phyloP scores from a whole-genome alignment of 2,113 vertebrate species.

The mouse (Mus musculus) region DNA sequence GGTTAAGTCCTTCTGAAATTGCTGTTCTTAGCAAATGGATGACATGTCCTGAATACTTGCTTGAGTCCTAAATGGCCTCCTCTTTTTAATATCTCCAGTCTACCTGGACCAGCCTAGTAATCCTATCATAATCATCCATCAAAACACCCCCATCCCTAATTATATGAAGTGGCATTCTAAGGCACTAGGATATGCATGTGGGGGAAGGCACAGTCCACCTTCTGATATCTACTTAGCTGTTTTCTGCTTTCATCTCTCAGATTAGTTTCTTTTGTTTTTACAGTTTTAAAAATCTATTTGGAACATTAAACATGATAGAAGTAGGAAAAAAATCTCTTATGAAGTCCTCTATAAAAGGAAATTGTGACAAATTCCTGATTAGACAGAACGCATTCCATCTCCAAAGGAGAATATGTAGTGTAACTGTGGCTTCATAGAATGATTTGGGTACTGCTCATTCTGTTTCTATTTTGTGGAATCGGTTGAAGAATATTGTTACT shows the following conservation, averaged over 20 bases:
- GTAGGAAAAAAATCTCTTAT: too few relatives aligned
- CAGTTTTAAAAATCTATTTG: too few relatives aligned
- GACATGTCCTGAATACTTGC: not conserved
- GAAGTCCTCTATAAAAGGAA: too few relatives aligned
- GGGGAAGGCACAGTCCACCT: rapidly evolving
- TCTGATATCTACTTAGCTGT: not conserved
- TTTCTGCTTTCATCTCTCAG: not conserved
- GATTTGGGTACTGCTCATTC: too few relatives aligned
- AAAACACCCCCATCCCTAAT: not conserved
- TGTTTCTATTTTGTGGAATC: too few relatives aligned
- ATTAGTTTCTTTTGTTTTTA: not conserved
- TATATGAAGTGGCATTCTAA: not conserved
- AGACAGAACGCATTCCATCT: too few relatives aligned
- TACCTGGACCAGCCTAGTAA: not conserved
- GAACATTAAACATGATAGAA: too few relatives aligned
- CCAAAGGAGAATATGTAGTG: too few relatives aligned
- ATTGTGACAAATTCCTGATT: too few relatives aligned
- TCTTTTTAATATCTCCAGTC: not conserved
- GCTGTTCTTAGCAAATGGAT: not conserved
- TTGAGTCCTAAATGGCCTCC: too few relatives aligned
- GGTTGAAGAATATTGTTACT: too few relatives aligned
- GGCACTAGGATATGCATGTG: rapidly evolving
- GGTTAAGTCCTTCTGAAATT: not conserved
- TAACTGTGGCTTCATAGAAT: too few relatives aligned
- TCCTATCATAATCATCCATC: not conserved